Evolutionary conservation across 2,113 vertebrate species (phyloP).

Genomic region (Syngnathus scovelli): DNA sequence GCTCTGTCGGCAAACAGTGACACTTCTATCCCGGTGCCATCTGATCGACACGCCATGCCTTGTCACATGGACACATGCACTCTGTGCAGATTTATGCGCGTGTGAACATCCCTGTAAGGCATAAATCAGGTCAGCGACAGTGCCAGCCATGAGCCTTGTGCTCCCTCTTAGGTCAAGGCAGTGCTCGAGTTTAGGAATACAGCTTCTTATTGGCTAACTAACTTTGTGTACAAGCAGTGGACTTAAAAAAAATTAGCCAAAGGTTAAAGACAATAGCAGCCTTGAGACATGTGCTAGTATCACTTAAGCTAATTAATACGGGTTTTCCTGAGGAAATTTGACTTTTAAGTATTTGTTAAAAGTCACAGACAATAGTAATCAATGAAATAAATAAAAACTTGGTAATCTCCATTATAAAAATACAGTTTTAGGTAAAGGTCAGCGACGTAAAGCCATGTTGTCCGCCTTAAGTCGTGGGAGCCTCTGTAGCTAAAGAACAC

Average conservation of each 20-base stretch:
- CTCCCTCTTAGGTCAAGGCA: conserved; percentile 53
- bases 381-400: too few species aligned
- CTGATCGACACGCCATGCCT: conserved; percentile 82
- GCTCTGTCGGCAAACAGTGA: conserved; percentile 87
- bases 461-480: not conserved
- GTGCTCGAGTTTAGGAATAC: not conserved
- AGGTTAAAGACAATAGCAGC: not conserved
- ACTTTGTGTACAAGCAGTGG: not conserved
- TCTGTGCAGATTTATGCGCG: conserved; percentile 50
- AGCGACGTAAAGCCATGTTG: not conserved
- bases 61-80: conserved; percentile 85
- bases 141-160: conserved; percentile 73
- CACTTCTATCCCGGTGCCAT: conserved; percentile 87
- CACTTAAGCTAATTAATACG: not conserved
- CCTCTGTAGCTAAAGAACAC: not conserved
- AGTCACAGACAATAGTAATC: too few species aligned
- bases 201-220: not conserved
- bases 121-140: conserved; percentile 77
- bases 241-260: not conserved
- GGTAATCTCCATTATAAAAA: too few species aligned
- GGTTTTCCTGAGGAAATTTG: too few species aligned
- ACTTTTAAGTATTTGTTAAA: too few species aligned
- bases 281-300: not conserved
- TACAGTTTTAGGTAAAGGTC: too few species aligned
- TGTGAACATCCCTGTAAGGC: conserved; percentile 20